Base-by-base conservation (phyloP, 1,140 invertebrate genomes). In the Phortica variegata region DNA sequence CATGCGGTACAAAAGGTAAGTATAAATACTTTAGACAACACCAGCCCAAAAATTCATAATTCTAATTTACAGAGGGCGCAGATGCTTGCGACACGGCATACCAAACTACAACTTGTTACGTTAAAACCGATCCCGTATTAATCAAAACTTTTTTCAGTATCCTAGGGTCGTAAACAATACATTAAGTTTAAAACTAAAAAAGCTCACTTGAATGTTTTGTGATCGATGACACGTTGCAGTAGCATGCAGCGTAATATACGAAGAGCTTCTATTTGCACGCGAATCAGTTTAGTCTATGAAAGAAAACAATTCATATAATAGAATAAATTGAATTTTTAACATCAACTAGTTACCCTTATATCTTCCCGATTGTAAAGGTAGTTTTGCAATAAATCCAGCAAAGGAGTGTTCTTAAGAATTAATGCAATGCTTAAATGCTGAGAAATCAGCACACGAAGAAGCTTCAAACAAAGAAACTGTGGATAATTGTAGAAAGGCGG, bases 221-320 rank as follows among this genome's bases (percentile, higher is more conserved):
- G 46, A 55, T 63, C 58, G 39, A 71, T 60, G 13, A 72, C 44
- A 4, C 62, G 60, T 16, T 66, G 20, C 23, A 71, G 29, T 33
- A 75, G 42, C 31, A 76, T 46, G 32, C 60, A 68, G 12, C 71
- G 68, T 40, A 73, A 31, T 17, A 61, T 60, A 4, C 74, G 60
- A 15, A 76, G 32, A 13, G 80, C 73, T 77, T 86, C 84, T 10
- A 81, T 83, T 70, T 85, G 84, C 49, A 86, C 73, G 43, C 79
- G 77, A 19, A 76, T 59, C 23, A 71, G 47, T 43, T 60, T 58
- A n/a, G 49, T 56, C 73, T 76, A 40, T 13, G 48, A 52, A 46
- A 16, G 1, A 51, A 47, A 48, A 21, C 2, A 33, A 31, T 37
- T 17, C 18, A 32, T 16, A 32, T 5, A 40, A 52, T 39, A 31